Percentiles rank a stretch among this genome's conserved stretches.
Evolutionary conservation across 2,113 vertebrate genomes (phyloP).

Genomic region (Peromyscus polionotus): DNA sequence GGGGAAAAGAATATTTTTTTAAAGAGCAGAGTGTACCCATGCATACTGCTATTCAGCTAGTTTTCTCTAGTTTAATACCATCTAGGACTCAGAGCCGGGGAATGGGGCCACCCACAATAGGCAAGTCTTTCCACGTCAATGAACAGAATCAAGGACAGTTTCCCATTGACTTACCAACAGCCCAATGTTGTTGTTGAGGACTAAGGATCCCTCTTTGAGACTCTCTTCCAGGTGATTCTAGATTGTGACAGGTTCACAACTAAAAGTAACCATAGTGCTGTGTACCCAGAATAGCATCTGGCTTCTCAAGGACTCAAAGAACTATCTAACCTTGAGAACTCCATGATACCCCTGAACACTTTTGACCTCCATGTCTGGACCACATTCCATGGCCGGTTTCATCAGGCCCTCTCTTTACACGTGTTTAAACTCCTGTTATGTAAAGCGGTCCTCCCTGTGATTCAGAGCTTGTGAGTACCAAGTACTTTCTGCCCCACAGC

Average conservation of each 20-base stretch:
- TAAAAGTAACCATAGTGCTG: not conserved
- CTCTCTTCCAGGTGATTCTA: too few relatives aligned
- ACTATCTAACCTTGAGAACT: not conserved
- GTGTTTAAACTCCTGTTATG: not conserved
- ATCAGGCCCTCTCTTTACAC: not conserved
- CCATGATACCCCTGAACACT: not conserved
- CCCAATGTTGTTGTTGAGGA: not conserved
- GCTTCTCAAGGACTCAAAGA: not conserved
- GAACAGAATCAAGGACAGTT: not conserved
- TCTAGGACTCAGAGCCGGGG: not conserved
- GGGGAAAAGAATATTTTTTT: not conserved
- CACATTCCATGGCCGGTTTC: rapidly evolving
- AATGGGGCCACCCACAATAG: not conserved
- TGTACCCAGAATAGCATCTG: not conserved
- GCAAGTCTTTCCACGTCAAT: too few relatives aligned
- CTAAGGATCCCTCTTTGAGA: not conserved
- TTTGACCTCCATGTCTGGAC: rapidly evolving
- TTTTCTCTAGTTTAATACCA: not conserved
- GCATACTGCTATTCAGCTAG: not conserved
- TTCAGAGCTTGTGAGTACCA: not conserved
- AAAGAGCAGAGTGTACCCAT: too few relatives aligned
- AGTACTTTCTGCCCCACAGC: not conserved
- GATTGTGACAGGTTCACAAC: not conserved
- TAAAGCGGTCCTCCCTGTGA: not conserved
- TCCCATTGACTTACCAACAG: not conserved